Evolutionary conservation across 92 coral and sea anemone species (phyloP), one percentile per base, ranked within the genome.

Genomic region (Montipora capitata): DNA sequence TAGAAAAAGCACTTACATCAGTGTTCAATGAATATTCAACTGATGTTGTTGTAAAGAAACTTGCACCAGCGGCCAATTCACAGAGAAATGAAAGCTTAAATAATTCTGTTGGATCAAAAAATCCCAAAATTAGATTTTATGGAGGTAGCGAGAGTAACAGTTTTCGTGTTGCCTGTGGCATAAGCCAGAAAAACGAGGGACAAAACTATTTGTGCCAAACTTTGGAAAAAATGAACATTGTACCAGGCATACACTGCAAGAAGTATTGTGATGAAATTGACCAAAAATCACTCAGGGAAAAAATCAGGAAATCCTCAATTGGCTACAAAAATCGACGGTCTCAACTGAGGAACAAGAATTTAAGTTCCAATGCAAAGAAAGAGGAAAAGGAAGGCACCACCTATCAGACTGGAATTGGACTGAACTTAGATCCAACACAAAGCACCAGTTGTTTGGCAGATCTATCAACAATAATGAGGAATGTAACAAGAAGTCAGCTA

Each of bases 131-230:
- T 0, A 59, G 91, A 61, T 88, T 54, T 79, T 90, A 90, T 79
- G 94, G 94, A 20, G 82, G 92, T 2, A 81, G 88, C 18, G 92
- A 91, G 14, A 91, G 94, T 57, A 77, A 81, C 40, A 66, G 77
- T 63, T 87, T 87, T 15, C 71, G 85, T 18, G 87, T 91, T 38
- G 94, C 94, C 12, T 88, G 91, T 77, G 87, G 84, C 43, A 84
- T 87, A 20, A 58, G 83, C 63, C 92, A 91, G 63, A 81, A 43
- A 39, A 87, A 91, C 20, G 85, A 86, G 20, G 79, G 94, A 12
- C 68, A 75, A 8, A 12, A 51, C 35, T 91, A n/a, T n/a, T n/a
- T n/a, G n/a, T n/a, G n/a, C n/a, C n/a, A n/a, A n/a, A n/a, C n/a
- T n/a, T n/a, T n/a, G 80, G 74, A 68, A 54, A 58, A 82, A 57